These are phyloP conservation scores for Cosmopolites sordidus DNA, from an alignment of 2,888 invertebrate species.

Conservation along the genomic window DNA sequence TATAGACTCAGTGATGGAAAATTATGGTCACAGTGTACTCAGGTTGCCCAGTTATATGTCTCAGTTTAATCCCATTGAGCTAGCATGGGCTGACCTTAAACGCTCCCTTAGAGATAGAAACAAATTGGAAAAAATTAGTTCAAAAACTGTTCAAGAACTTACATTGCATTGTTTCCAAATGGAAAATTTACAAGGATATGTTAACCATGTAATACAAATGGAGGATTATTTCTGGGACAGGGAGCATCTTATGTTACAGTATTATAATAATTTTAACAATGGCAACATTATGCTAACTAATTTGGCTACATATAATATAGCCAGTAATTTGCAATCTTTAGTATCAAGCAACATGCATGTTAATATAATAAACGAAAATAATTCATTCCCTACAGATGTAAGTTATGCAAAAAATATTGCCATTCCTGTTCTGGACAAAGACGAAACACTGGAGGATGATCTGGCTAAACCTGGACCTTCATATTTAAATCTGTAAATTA, in stretches of 20 bases:
- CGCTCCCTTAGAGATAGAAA: slow-evolving; percentile 7
- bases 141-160: slow-evolving; percentile 3
- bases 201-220: slow-evolving; percentile 12
- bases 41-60: slow-evolving; percentile 8
- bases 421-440: too few species aligned
- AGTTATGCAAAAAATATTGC: too few species aligned
- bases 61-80: slow-evolving; percentile 11
- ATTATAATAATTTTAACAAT: slow-evolving; percentile 5
- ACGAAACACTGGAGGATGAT: background rate
- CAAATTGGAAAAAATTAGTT: too few species aligned
- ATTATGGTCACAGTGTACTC: slow-evolving; percentile 4
- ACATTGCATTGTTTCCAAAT: slow-evolving; percentile 5
- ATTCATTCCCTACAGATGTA: too few species aligned
- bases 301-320: too few species aligned
- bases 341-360: too few species aligned
- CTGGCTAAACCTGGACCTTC: slow-evolving; percentile 5
- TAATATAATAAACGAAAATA: too few species aligned
- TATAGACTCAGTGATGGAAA: slow-evolving; percentile 7
- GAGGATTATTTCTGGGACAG: slow-evolving; percentile 13
- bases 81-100: slow-evolving; percentile 11
- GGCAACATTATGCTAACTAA: too few species aligned
- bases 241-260: slow-evolving; percentile 1
- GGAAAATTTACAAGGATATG: slow-evolving; percentile 10
- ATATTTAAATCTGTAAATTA: slow-evolving; percentile 7
- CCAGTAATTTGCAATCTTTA: too few species aligned